A percentile compares a stretch with the other conserved stretches of the same genome.
Evolutionary conservation across 2,797 vertebrate genomes (phyloP).

Genomic region (Centropyge bicolor): DNA sequence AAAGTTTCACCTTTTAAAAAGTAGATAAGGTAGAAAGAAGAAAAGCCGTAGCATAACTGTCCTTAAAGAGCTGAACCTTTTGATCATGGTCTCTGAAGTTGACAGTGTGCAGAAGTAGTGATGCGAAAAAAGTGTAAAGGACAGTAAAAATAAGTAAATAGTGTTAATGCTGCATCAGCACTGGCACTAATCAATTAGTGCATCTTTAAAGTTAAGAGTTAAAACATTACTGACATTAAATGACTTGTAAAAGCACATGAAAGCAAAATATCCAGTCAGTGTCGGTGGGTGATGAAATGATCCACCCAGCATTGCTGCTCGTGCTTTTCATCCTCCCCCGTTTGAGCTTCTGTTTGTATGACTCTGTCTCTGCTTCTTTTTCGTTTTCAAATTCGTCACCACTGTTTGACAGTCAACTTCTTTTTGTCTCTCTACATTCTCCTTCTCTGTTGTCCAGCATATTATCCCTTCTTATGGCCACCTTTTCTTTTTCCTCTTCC

Average conservation of each 20-base stretch:
- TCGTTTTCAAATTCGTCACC: constrained; percentile 6
- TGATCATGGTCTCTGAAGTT: too few relatives aligned
- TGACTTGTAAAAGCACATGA: neutral
- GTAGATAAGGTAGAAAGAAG: too few relatives aligned
- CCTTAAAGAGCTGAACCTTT: too few relatives aligned
- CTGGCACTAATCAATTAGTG: too few relatives aligned
- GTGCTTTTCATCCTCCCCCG: neutral
- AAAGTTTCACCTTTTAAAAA: too few relatives aligned
- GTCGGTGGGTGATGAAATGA: neutral
- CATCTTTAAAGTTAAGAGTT: too few relatives aligned
- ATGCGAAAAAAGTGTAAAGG: too few relatives aligned
- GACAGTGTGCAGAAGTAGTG: too few relatives aligned
- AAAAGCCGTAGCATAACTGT: too few relatives aligned
- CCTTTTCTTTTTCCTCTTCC: neutral
- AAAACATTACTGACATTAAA: neutral
- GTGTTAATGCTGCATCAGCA: too few relatives aligned
- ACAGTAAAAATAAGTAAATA: too few relatives aligned
- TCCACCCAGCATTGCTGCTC: neutral
- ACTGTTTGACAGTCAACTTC: constrained; percentile 15
- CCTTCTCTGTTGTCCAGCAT: neutral
- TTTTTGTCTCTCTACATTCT: too few relatives aligned
- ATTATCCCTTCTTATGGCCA: neutral
- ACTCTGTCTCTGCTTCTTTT: constrained; percentile 9
- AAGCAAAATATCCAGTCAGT: neutral
- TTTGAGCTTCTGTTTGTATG: constrained; percentile 5